A percentile compares a stretch with the other conserved stretches of the same genome.
These are phyloP conservation scores for Cyphomyrmex costatus DNA, from an alignment of 1,140 invertebrate genomes.

Conservation along the genomic window DNA sequence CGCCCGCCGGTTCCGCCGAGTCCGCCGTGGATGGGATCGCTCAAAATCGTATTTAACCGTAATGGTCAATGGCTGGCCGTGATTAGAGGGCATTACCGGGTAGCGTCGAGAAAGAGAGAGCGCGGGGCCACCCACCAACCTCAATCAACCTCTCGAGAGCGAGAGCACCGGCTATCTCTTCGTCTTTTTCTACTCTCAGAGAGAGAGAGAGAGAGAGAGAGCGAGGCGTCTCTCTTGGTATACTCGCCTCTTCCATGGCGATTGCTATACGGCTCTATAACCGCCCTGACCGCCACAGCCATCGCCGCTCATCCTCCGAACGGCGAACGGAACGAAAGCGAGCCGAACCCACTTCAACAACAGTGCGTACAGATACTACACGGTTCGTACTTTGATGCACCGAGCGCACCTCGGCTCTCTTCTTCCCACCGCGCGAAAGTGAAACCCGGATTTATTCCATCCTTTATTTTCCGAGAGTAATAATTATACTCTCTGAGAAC, in stretches of 20 bases:
- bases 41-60: slow-evolving; percentile 81
- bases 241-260: slow-evolving; percentile 40
- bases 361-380: slow-evolving; percentile 15
- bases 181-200: slow-evolving; percentile 19
- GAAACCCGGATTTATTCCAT: slow-evolving; percentile 33
- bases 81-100: slow-evolving; percentile 81
- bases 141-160: slow-evolving; percentile 78
- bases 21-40: slow-evolving; percentile 70
- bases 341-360: slow-evolving; percentile 46
- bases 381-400: slow-evolving; percentile 10
- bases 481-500: neutral
- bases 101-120: slow-evolving; percentile 63
- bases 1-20: slow-evolving; percentile 8
- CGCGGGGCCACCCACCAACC: slow-evolving; percentile 77
- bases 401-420: neutral
- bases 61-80: slow-evolving; percentile 79
- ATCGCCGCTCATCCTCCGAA: slow-evolving; percentile 36
- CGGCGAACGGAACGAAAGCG: slow-evolving; percentile 54
- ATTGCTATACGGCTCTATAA: slow-evolving; percentile 64
- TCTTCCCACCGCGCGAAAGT: slow-evolving; percentile 30
- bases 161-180: slow-evolving; percentile 43
- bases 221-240: neutral
- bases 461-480: slow-evolving; percentile 2
- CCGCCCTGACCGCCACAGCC: slow-evolving; percentile 14
- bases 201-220: neutral